phyloP scores from a whole-genome alignment of 2,113 vertebrate genomes.

The Polyodon spathula region DNA sequence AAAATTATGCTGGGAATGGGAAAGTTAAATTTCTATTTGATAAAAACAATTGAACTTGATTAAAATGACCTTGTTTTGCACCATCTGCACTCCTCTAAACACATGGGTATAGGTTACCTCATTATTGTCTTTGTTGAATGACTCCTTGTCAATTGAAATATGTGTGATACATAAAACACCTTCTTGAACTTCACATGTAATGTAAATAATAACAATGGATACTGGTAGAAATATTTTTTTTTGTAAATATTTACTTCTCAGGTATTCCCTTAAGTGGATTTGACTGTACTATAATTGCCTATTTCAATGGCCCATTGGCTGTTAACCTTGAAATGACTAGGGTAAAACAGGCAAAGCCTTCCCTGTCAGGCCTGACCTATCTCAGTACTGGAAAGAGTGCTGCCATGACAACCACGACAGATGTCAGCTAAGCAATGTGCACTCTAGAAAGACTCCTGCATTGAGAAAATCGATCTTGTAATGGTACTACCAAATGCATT shows the following conservation, averaged over 20 bases:
- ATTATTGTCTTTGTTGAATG: no score
- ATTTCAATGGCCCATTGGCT: conserved; percentile 90
- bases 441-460: conserved; percentile 58
- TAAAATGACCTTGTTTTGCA: no score
- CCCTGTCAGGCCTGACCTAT: conserved; percentile 70
- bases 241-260: conserved; percentile 76
- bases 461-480: conserved; percentile 69
- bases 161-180: conserved; percentile 9
- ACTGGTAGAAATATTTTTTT: conserved; percentile 22
- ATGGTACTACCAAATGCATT: conserved; percentile 57
- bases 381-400: conserved; percentile 51
- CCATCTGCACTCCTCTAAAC: no score
- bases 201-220: conserved; percentile 14
- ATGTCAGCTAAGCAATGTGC: conserved; percentile 66
- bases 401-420: conserved; percentile 85
- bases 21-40: no score
- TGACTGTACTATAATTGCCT: conserved; percentile 77
- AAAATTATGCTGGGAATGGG: no score
- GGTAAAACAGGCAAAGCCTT: conserved; percentile 64
- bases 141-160: conserved; percentile 10
- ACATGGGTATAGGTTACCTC: no score
- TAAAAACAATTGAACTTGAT: no score
- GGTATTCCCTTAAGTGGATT: conserved; percentile 74
- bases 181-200: background rate
- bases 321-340: conserved; percentile 82